Conservation (phyloP, 2,888 invertebrate genomes). For the Metalampra italica region DNA sequence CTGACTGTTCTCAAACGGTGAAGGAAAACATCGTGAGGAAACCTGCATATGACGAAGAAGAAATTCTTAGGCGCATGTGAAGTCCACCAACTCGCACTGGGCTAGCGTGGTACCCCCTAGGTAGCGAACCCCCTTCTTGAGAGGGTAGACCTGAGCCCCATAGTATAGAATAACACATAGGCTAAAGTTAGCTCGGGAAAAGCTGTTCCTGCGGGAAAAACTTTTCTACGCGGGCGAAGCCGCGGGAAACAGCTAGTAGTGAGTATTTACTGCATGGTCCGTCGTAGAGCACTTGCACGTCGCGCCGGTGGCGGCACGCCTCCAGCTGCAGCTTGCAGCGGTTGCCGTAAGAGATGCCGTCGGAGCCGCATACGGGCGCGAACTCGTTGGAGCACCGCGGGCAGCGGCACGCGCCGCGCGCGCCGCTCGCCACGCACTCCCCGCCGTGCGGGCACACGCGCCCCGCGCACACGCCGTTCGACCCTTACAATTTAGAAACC, state of each 20-base stretch:
- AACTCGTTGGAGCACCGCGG: constrained; percentile 91
- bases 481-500: constrained; percentile 57
- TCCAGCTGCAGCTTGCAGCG: constrained; percentile 89
- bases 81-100: too few species aligned
- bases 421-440: constrained; percentile 81
- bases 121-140: too few species aligned
- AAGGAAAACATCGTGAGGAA: too few species aligned
- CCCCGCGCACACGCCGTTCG: constrained; percentile 82
- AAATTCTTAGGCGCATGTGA: too few species aligned
- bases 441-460: constrained; percentile 89
- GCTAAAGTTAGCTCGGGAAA: too few species aligned
- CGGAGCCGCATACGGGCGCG: constrained; percentile 90
- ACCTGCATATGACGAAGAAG: too few species aligned
- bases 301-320: constrained; percentile 85
- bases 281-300: constrained; percentile 86
- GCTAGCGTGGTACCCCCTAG: too few species aligned
- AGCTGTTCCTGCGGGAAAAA: too few species aligned
- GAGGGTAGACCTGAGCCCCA: too few species aligned
- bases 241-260: neutral
- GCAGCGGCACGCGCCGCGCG: constrained; percentile 89
- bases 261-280: constrained; percentile 90
- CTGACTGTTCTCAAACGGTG: too few species aligned
- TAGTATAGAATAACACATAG: too few species aligned
- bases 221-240: too few species aligned
- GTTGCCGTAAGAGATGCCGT: constrained; percentile 90